Evolutionary conservation across 2,888 invertebrate genomes (phyloP), one percentile per base, ranked within the genome.

Genomic region (Automeris io): DNA sequence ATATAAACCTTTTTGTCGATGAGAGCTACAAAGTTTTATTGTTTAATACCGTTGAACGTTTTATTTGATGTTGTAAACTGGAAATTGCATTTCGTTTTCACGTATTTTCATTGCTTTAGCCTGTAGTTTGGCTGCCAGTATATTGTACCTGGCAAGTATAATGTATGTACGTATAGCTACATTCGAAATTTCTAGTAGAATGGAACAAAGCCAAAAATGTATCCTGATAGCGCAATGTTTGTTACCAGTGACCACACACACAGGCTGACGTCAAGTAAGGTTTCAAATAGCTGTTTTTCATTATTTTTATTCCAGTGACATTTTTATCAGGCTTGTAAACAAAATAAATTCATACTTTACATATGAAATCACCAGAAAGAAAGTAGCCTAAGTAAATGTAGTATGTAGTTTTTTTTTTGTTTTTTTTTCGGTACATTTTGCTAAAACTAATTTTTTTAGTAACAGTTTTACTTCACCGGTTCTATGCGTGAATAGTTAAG

Each of bases 1-100:
- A 29, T 11, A 31, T 7, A 18, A 18, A 31, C 31, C 29, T 31
- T 31, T 37, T 22, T 31, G 24, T 25, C 41, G 37, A 40, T 39
- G 37, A 45, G 44, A 39, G 44, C 51, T 42, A 47, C 46, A 45
- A 51, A 46, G 42, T 45, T 52, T 51, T 52, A 50, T 49, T 49
- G 46, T 49, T 49, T 42, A 44, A 43, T 43, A 46, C 37, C 41
- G 31, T 40, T 45, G 35, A 45, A 33, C 44, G 44, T 49, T 55
- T 54, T 54, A 52, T 55, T 52, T 39, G 49, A 36, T 38, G 47
- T 43, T 49, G 49, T 49, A 49, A 52, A 49, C 51, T 43, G 45
- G 43, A 52, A 48, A 51, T 52, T 51, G 46, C 49, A 47, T 51
- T 51, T 49, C 37, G 42, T 48, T 46, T 50, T 45, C 40, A 42